Conservation (phyloP, 2,113 vertebrate genomes). For the Pelecanus crispus region DNA sequence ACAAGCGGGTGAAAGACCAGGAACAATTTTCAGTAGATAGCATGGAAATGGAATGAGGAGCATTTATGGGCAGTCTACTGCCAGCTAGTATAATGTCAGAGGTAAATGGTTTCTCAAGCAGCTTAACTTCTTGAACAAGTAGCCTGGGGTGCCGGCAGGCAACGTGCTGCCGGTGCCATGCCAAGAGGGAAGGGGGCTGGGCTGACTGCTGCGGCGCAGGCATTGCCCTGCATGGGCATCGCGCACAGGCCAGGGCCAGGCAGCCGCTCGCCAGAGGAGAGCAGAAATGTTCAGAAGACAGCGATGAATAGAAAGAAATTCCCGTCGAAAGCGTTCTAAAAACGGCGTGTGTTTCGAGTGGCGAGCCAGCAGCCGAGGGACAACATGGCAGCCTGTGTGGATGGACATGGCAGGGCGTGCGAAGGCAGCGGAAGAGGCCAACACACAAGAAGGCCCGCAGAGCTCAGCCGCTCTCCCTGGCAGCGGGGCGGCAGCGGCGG, state of each 20-base stretch:
- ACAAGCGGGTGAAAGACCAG: not conserved
- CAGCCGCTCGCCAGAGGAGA: not conserved
- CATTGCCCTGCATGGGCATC: not conserved
- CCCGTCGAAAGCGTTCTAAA: not conserved
- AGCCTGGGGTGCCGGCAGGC: not conserved
- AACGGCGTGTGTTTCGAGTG: fast-evolving
- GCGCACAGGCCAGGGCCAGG: not conserved
- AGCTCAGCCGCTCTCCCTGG: not conserved
- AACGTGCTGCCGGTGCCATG: fast-evolving
- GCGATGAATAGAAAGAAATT: not conserved
- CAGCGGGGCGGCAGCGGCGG: fast-evolving
- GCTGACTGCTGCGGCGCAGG: fast-evolving
- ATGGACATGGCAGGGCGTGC: fast-evolving
- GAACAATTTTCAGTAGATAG: not conserved
- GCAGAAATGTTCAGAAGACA: not conserved
- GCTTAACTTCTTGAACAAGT: not conserved
- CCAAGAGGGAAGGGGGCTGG: not conserved
- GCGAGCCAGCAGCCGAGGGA: not conserved
- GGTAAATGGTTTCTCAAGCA: not conserved
- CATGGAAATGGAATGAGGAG: not conserved
- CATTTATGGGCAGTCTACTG: not conserved
- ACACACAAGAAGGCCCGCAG: not conserved
- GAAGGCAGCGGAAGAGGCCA: not conserved
- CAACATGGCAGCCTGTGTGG: fast-evolving
- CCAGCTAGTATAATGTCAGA: not conserved